Conservation (phyloP, 2,888 invertebrate genomes). For the Clitarchus hookeri region DNA sequence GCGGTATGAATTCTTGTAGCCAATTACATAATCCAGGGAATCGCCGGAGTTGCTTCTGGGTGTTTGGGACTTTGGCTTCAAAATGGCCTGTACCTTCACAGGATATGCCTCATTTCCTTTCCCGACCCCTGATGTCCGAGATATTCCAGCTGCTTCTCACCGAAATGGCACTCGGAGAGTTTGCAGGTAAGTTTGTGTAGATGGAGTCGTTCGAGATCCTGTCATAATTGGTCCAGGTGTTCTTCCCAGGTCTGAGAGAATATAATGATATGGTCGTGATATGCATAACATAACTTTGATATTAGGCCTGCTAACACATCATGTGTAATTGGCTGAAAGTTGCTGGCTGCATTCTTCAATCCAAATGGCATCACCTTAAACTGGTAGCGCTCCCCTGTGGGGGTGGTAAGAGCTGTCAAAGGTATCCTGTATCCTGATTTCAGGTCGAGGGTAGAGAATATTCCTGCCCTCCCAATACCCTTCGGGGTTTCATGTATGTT, state of each 20-base stretch:
- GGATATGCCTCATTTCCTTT: neutral
- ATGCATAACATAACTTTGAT: neutral
- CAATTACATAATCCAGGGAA: neutral
- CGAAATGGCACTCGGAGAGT: too few species aligned
- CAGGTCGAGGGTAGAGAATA: constrained; percentile 37
- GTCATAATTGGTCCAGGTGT: too few species aligned
- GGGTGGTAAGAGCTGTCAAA: constrained; percentile 38
- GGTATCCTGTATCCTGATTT: constrained; percentile 37
- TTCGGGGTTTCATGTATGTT: constrained; percentile 34
- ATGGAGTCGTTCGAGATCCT: too few species aligned
- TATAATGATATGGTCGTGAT: neutral
- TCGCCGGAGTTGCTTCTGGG: too few species aligned
- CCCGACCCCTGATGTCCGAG: neutral
- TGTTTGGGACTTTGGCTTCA: neutral
- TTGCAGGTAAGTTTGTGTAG: too few species aligned
- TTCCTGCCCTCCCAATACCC: constrained; percentile 28
- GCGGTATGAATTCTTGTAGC: neutral
- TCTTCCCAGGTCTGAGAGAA: too few species aligned
- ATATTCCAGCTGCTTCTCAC: too few species aligned
- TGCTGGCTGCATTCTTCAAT: neutral
- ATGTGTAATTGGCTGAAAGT: neutral
- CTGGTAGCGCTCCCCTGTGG: constrained; percentile 29
- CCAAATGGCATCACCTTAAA: neutral
- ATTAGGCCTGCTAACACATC: neutral
- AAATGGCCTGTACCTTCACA: neutral